Evolutionary conservation across 2,888 invertebrate species (phyloP), one percentile per base, ranked within the genome.

Genomic region (Stenchaetothrips biformis): DNA sequence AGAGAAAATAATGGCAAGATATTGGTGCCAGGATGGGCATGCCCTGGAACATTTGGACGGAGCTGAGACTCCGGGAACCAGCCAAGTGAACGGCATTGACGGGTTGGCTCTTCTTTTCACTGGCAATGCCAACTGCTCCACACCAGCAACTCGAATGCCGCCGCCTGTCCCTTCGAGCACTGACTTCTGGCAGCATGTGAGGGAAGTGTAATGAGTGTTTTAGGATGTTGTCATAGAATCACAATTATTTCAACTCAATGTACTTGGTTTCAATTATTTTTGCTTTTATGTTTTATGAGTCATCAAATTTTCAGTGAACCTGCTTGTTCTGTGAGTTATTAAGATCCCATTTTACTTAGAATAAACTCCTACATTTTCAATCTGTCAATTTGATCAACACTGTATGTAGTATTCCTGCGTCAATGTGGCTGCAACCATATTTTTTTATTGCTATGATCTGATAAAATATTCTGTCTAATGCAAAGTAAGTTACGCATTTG

Each of bases 1-100:
- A 2, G 90, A 92, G 84, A 86, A 87, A 11, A 91, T 92, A 78
- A 85, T 84, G 59, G 83, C 84, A 78, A 86, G 85, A 83, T 74
- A 74, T 25, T 21, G 67, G 7, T 7, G 25, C 7, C 3, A 25
- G 21, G 8, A 74, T 74, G 25, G 25, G 2, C 37, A 37, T 0
- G 6, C 21, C 8, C 25, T 7, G 7, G 25, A 74, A 4, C 37
- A 37, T 37, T 37, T 37, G 37, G 37, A 37, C 37, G 67, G 21
- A 25, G 67, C 21, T 74, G 67, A 74, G 7, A 8, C 25, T 8
- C 21, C 67, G 11, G 25, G 67, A 11, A 74, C 67, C 25, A 74
- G 67, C 25, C 67, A 25, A 25, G 67, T 74, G 7, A 74, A 25
- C 25, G 67, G 21, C 11, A 74, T 25, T 74, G 25, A 59, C 7